Evolutionary conservation across 2,888 invertebrate species (phyloP).

Genomic region (Amphipoea oculea): DNA sequence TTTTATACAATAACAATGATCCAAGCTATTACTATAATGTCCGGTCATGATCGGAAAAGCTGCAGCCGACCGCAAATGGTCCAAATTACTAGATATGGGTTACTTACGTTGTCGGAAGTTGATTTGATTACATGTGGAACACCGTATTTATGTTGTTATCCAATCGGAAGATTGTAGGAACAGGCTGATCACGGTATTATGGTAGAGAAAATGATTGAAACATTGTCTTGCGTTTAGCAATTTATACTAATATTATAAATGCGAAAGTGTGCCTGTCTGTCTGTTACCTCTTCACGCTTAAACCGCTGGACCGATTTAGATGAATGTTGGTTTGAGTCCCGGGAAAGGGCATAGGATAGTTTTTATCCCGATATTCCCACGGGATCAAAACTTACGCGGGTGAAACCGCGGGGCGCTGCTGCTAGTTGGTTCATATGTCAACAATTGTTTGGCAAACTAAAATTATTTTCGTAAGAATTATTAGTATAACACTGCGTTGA

Average conservation of each 20-base stretch:
- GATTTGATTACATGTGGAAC: conserved; percentile 16
- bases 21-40: conserved; percentile 15
- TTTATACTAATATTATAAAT: too few species aligned
- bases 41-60: conserved; percentile 40
- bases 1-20: conserved; percentile 21
- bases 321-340: too few species aligned
- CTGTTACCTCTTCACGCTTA: too few species aligned
- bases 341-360: too few species aligned
- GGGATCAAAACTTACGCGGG: too few species aligned
- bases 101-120: conserved; percentile 29
- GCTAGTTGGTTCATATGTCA: not conserved
- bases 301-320: too few species aligned
- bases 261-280: too few species aligned
- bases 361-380: too few species aligned
- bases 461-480: not conserved
- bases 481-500: not conserved
- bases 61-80: conserved; percentile 38
- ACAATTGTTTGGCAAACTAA: not conserved
- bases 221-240: not conserved
- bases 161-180: conserved; percentile 26
- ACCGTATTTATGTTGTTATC: conserved; percentile 18
- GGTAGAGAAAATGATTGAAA: not conserved
- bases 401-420: too few species aligned
- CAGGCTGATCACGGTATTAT: not conserved
- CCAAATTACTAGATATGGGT: conserved; percentile 31